Evolutionary conservation across 2,888 invertebrate genomes (phyloP).

Genomic region (Leptogaster cylindrica): DNA sequence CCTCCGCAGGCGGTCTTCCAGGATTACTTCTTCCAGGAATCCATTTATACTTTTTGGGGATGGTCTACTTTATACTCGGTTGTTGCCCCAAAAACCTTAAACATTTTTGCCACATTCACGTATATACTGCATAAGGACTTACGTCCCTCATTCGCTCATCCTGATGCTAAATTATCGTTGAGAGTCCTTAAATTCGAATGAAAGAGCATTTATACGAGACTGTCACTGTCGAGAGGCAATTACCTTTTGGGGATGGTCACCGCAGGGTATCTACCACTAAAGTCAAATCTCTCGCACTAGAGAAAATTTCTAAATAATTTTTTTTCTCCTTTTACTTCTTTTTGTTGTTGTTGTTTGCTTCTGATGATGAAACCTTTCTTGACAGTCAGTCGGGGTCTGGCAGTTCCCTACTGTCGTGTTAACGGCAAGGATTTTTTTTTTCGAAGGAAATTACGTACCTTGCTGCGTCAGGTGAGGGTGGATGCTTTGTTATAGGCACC

Average conservation of each 20-base stretch:
- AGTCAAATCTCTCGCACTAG: neutral
- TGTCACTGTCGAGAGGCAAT: constrained; percentile 40
- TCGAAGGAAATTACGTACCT: constrained; percentile 5
- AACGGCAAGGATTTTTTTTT: constrained; percentile 11
- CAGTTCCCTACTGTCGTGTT: neutral
- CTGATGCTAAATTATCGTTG: constrained; percentile 23
- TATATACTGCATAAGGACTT: constrained; percentile 13
- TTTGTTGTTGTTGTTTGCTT: too few relatives aligned
- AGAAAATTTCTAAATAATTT: constrained; percentile 31
- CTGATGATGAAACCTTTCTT: constrained; percentile 32
- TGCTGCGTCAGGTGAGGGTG: neutral
- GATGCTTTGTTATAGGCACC: constrained; percentile 32
- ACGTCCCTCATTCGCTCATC: constrained; percentile 10
- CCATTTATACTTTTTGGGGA: neutral
- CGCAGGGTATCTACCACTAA: constrained; percentile 12
- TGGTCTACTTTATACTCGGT: neutral
- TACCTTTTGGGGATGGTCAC: constrained; percentile 29
- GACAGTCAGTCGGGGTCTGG: constrained; percentile 25
- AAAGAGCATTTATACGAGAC: constrained; percentile 22
- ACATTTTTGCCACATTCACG: neutral
- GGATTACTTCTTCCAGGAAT: constrained; percentile 26
- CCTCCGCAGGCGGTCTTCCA: constrained; percentile 25
- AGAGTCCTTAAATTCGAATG: constrained; percentile 36
- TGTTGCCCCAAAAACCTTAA: neutral
- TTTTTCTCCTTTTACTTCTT: too few relatives aligned